A percentile compares a stretch with the other conserved stretches of the same genome.
phyloP scores from a whole-genome alignment of 2,797 vertebrate genomes.

The Etheostoma perlongum region DNA sequence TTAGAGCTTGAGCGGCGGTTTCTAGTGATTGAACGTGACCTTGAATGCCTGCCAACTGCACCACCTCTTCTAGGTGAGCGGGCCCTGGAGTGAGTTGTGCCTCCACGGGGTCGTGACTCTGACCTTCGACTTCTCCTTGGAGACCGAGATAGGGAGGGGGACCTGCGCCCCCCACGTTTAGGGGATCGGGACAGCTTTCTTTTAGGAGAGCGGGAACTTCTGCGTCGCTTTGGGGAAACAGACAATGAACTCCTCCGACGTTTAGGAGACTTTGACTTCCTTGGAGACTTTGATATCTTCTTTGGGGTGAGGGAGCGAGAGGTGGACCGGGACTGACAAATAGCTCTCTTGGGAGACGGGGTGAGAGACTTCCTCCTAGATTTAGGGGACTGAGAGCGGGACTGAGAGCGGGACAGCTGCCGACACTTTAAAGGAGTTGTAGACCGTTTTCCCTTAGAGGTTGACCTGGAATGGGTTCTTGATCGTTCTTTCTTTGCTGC shows the following conservation, averaged over 20 bases:
- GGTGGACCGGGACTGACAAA: slow-evolving; percentile 70
- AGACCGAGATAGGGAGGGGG: slow-evolving; percentile 74
- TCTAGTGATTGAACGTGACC: slow-evolving; percentile 71
- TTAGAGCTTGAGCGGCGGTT: slow-evolving; percentile 76
- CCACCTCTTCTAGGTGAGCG: slow-evolving; percentile 76
- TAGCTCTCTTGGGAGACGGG: slow-evolving; percentile 56
- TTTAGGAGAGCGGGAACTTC: slow-evolving; percentile 70
- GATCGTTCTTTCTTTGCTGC: slow-evolving; percentile 68
- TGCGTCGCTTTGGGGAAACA: slow-evolving; percentile 71
- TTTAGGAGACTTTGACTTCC: slow-evolving; percentile 75
- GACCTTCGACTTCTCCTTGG: slow-evolving; percentile 75
- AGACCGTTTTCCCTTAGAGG: slow-evolving; percentile 64
- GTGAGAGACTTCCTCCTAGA: slow-evolving; percentile 60
- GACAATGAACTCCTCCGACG: slow-evolving; percentile 63
- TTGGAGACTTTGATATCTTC: slow-evolving; percentile 69
- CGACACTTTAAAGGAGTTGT: slow-evolving; percentile 46
- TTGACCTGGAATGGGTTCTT: slow-evolving; percentile 79
- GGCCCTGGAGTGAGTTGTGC: slow-evolving; percentile 75
- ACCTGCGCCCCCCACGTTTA: slow-evolving; percentile 68
- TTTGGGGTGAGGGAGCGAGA: slow-evolving; percentile 75
- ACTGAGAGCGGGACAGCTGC: slow-evolving; percentile 55
- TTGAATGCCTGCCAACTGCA: slow-evolving; percentile 66
- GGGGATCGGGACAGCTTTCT: slow-evolving; percentile 74
- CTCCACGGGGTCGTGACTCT: slow-evolving; percentile 71
- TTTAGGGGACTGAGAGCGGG: slow-evolving; percentile 70